Evolutionary conservation across 1,140 invertebrate species (phyloP).

Genomic region (Bombus waltoni): DNA sequence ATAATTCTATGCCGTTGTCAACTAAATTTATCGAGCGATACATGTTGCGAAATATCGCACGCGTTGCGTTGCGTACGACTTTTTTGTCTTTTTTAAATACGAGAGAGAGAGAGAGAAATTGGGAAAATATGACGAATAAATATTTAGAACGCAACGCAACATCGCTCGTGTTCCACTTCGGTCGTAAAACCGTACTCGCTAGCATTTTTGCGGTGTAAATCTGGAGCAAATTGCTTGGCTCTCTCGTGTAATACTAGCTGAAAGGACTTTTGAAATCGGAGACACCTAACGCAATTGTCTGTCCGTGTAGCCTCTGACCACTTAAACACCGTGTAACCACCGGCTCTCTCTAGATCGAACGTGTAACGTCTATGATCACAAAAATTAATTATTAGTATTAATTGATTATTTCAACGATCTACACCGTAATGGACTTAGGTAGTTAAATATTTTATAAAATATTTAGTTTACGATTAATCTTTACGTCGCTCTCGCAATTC

Average conservation of each 20-base stretch:
- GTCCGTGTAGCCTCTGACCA: slow-evolving; percentile 50
- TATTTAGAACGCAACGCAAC: slow-evolving; percentile 11
- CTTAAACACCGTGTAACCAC: slow-evolving; percentile 16
- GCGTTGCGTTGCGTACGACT: not conserved
- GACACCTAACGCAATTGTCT: slow-evolving; percentile 69
- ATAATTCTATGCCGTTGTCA: too few species aligned
- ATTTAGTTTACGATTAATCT: too few species aligned
- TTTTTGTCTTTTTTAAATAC: not conserved
- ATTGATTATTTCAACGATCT: slow-evolving; percentile 24
- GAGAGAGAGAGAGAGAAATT: not conserved
- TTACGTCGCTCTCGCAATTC: not conserved
- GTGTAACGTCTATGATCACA: not conserved
- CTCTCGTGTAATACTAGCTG: slow-evolving; percentile 75
- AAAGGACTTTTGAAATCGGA: slow-evolving; percentile 77
- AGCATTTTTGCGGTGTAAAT: slow-evolving; percentile 40
- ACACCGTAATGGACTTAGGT: too few species aligned
- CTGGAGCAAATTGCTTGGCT: slow-evolving; percentile 52
- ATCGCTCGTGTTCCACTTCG: slow-evolving; percentile 25
- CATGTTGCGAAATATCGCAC: not conserved
- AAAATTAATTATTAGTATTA: not conserved
- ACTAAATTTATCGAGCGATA: not conserved
- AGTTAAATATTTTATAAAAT: too few species aligned
- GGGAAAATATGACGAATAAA: slow-evolving; percentile 15
- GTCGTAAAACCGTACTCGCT: slow-evolving; percentile 21
- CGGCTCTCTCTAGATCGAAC: slow-evolving; percentile 2